Conservation (phyloP, 1,140 invertebrate genomes). For the Euwallacea similis region DNA sequence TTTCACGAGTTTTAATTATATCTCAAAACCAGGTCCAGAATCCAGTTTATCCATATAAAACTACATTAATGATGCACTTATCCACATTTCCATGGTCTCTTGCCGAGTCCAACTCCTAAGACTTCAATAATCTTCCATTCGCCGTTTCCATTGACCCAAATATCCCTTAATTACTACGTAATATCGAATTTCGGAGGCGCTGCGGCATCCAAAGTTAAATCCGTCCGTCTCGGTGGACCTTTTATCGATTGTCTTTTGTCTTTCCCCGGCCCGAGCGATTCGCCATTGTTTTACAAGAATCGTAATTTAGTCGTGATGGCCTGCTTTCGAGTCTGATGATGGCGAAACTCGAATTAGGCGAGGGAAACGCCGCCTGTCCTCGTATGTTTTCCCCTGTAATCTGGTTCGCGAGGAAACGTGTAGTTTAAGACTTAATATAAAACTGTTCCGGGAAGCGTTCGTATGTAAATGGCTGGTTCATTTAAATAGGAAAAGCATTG, state of each 20-base stretch:
- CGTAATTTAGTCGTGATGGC: slow-evolving; percentile 1
- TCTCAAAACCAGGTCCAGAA: no score
- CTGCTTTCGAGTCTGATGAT: slow-evolving; percentile 1
- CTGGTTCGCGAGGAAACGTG: slow-evolving; percentile 11
- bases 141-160: slow-evolving; percentile 16
- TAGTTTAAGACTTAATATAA: slow-evolving; percentile 27
- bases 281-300: slow-evolving; percentile 26
- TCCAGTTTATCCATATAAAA: neutral
- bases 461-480: slow-evolving; percentile 24
- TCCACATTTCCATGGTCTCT: no score
- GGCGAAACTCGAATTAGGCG: neutral
- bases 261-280: slow-evolving; percentile 6
- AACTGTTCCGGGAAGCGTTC: slow-evolving; percentile 16
- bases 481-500: slow-evolving; percentile 31
- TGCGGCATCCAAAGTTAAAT: slow-evolving; percentile 30
- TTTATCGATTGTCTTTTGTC: slow-evolving; percentile 28
- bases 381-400: neutral
- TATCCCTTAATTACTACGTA: slow-evolving; percentile 21
- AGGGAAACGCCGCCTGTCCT: neutral
- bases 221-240: slow-evolving; percentile 21
- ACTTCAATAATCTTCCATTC: neutral
- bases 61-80: no score
- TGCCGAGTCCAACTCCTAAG: no score
- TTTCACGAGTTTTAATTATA: no score
- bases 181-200: slow-evolving; percentile 30